Base-by-base conservation (phyloP, 2,888 invertebrate species). In the Drosophila nigricruria region DNA sequence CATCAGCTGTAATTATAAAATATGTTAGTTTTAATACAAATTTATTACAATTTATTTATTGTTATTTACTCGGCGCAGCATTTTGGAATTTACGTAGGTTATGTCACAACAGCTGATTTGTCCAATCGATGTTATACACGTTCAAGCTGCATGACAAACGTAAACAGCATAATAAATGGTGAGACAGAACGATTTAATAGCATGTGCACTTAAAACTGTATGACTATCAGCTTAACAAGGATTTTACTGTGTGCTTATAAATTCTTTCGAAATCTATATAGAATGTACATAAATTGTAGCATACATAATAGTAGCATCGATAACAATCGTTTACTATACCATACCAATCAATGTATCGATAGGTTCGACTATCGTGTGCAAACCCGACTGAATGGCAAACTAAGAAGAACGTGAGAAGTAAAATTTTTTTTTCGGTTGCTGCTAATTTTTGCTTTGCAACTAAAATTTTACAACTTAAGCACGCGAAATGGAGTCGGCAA, bases 21-120 rank as follows among this genome's bases (percentile, higher is more conserved):
- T 27, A 42, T 2, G 10, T 12, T 9, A 23, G 8, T 18, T 69
- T 69, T 71, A 12, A 69, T 73, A 58, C 18, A 72, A 0, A 32
- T 40, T 23, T 58, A 16, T 0, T 27, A 16, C 8, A 0, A 50
- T 40, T 50, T 38, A 5, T 14, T 30, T 8, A 1, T 32, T 56
- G 57, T 68, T 82, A 80, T 86, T 83, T 88, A 83, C 83, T 30
- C 56, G 74, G 20, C 87, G 80, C 18, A 83, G 27, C 83, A 83
- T 82, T 82, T 73, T 9, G n/a, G 6, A 40, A 18, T 42, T n/a
- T 20, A 43, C 47, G 49, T 49, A 77, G 81, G 88, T 88, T 90
- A 85, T 84, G 70, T 89, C 88, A 87, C 70, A 76, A 68, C 77
- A 78, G 80, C 81, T 84, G 81, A 72, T 79, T 6, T 14, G 9